Percentiles rank a stretch among this genome's conserved stretches.
These are phyloP conservation scores for Gibbula magus DNA, from an alignment of 2,888 invertebrate species.

Conservation along the genomic window DNA sequence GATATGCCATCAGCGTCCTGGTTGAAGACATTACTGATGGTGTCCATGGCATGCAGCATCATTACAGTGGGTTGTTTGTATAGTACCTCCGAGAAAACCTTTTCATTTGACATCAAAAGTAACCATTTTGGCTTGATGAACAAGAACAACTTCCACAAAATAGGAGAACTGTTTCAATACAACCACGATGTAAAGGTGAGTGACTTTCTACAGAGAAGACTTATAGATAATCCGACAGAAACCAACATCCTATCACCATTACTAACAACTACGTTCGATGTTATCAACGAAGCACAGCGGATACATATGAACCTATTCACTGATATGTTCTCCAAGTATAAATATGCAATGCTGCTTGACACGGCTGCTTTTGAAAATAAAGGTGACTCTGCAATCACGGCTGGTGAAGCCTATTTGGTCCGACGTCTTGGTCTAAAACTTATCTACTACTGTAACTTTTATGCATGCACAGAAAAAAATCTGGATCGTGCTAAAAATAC, in stretches of 20 bases:
- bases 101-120: no score
- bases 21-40: no score
- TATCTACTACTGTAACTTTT: slow-evolving; percentile 28
- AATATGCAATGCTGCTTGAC: slow-evolving; percentile 36
- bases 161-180: no score
- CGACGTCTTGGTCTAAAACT: slow-evolving; percentile 6
- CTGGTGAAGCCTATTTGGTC: slow-evolving; percentile 26
- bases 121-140: no score
- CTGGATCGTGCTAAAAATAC: slow-evolving; percentile 7
- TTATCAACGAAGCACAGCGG: slow-evolving; percentile 40
- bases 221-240: not conserved
- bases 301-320: slow-evolving; percentile 34
- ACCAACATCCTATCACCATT: slow-evolving; percentile 27
- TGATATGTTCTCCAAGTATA: slow-evolving; percentile 26
- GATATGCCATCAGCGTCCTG: not conserved
- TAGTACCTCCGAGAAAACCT: no score
- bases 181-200: not conserved
- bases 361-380: slow-evolving; percentile 32
- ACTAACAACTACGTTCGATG: slow-evolving; percentile 29
- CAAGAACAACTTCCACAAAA: no score
- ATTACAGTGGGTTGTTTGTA: no score
- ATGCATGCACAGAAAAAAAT: not conserved
- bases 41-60: no score
- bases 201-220: not conserved
- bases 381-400: slow-evolving; percentile 33